These are phyloP conservation scores for Bradypodion ventrale DNA, from an alignment of 2,797 vertebrate genomes.

Conservation along the genomic window DNA sequence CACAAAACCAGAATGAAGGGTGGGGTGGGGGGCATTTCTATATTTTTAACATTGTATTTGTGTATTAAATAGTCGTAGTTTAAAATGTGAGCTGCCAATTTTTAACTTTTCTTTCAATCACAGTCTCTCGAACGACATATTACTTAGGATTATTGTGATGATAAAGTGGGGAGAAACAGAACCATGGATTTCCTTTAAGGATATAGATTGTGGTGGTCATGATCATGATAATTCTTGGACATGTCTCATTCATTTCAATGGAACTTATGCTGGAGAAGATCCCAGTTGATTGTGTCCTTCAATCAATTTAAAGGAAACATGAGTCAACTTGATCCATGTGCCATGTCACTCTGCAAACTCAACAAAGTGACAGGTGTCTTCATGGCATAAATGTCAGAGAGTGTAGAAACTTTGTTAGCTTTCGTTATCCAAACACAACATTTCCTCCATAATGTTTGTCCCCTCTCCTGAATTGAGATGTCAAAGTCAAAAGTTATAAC, in stretches of 20 bases:
- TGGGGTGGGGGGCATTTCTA: too few species aligned
- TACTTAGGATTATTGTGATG: too few species aligned
- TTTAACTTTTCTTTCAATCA: too few species aligned
- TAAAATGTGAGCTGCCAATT: too few species aligned
- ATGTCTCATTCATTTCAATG: background rate
- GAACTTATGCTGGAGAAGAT: background rate
- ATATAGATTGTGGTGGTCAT: too few species aligned
- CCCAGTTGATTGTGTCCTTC: background rate
- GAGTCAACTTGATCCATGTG: background rate
- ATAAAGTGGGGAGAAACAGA: too few species aligned
- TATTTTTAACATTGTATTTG: too few species aligned
- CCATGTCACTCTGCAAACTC: background rate
- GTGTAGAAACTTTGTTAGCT: background rate
- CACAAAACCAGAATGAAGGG: too few species aligned
- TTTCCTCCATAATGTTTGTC: background rate
- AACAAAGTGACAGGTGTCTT: background rate
- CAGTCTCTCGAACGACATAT: too few species aligned
- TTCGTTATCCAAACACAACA: background rate
- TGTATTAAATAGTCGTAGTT: too few species aligned
- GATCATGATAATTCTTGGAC: background rate
- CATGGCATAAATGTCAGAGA: background rate
- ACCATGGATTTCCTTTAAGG: too few species aligned
- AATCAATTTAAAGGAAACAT: background rate
- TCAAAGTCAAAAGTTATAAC: background rate
- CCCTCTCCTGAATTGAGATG: background rate